Evolutionary conservation across 1,140 invertebrate species (phyloP).

Genomic region (Drosophila baimaii): DNA sequence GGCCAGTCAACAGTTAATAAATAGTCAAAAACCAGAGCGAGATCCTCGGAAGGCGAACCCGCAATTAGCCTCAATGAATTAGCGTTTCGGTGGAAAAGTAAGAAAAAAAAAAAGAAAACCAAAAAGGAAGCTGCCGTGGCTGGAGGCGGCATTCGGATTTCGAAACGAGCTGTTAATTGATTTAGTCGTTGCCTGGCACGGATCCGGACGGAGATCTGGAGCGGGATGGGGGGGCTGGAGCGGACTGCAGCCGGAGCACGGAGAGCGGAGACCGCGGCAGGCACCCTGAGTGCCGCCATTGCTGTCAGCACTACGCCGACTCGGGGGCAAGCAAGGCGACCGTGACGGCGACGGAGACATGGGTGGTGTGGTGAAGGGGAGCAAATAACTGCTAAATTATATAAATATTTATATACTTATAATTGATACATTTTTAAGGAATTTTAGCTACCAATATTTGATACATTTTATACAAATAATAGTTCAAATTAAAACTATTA

Average conservation of each 20-base stretch:
- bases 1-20: conserved; percentile 76
- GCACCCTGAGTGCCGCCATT: conserved; percentile 76
- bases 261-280: conserved; percentile 7
- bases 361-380: background rate
- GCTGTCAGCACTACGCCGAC: conserved; percentile 69
- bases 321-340: conserved; percentile 52
- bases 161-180: conserved; percentile 81
- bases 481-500: background rate
- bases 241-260: background rate
- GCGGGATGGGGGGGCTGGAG: background rate
- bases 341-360: conserved; percentile 64
- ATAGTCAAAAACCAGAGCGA: conserved; percentile 47
- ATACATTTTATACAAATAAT: background rate
- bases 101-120: conserved; percentile 4
- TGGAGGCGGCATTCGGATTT: conserved; percentile 63
- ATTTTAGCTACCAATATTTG: no score
- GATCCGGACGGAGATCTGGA: conserved; percentile 18
- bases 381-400: background rate
- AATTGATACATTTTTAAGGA: background rate
- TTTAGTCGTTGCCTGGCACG: conserved; percentile 71
- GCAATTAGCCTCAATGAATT: conserved; percentile 66
- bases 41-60: conserved; percentile 54
- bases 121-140: conserved; percentile 55
- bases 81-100: conserved; percentile 47
- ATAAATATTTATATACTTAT: background rate